Evolutionary conservation across 2,113 vertebrate species (phyloP).

Genomic region (Lates calcarifer): DNA sequence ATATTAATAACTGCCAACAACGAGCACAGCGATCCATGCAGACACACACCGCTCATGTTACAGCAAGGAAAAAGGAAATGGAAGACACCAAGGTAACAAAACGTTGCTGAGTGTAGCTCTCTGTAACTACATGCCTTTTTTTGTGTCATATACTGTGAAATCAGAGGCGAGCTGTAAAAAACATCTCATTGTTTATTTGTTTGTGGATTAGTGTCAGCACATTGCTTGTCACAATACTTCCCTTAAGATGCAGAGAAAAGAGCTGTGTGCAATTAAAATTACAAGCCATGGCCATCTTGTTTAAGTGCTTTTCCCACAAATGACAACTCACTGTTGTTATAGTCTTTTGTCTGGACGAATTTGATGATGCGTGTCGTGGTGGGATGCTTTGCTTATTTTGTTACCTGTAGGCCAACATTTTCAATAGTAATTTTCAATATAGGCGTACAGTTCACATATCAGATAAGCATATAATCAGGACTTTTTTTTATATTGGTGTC

Average conservation of each 20-base stretch:
- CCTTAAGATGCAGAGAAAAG: constrained; percentile 80
- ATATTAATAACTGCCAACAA: constrained; percentile 76
- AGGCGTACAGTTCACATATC: constrained; percentile 31
- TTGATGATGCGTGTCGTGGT: constrained; percentile 77
- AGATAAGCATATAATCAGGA: constrained; percentile 52
- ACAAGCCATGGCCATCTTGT: constrained; percentile 84
- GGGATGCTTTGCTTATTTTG: constrained; percentile 64
- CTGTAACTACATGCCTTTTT: constrained; percentile 57
- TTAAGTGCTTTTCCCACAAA: constrained; percentile 81
- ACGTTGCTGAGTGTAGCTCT: constrained; percentile 44
- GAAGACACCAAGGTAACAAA: constrained; percentile 79
- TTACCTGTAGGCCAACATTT: constrained; percentile 74
- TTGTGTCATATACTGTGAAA: constrained; percentile 56
- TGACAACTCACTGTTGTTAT: constrained; percentile 80
- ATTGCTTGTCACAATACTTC: constrained; percentile 79
- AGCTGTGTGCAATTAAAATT: constrained; percentile 84
- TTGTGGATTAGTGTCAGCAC: constrained; percentile 90
- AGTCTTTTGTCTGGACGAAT: constrained; percentile 78
- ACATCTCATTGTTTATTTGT: constrained; percentile 93
- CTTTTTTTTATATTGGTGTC: constrained; percentile 29
- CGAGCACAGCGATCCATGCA: constrained; percentile 71
- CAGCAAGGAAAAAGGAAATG: constrained; percentile 74
- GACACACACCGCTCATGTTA: constrained; percentile 72
- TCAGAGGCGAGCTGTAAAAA: constrained; percentile 56
- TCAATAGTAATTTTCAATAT: constrained; percentile 39